Percentiles rank a stretch among this genome's conserved stretches.
phyloP scores from a whole-genome alignment of 2,797 vertebrate genomes.

The Tinamus major region DNA sequence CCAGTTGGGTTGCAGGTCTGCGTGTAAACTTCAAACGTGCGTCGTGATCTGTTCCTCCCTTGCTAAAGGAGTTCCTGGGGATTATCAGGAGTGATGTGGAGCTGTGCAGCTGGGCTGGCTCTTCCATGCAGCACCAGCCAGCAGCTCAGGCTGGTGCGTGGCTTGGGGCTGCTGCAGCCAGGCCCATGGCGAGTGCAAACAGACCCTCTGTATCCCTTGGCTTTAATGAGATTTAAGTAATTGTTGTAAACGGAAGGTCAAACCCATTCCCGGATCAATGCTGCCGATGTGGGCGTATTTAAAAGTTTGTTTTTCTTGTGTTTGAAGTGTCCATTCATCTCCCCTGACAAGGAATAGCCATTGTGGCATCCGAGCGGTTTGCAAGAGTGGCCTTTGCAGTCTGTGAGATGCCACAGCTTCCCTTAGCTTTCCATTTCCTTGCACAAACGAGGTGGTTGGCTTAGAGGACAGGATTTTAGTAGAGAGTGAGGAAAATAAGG shows the following conservation, averaged over 20 bases:
- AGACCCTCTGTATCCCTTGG: background rate
- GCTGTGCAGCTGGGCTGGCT: background rate
- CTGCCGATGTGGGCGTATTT: background rate
- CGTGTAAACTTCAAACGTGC: background rate
- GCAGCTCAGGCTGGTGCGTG: background rate
- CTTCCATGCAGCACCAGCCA: background rate
- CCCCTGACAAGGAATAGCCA: conserved; percentile 1
- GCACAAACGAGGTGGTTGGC: background rate
- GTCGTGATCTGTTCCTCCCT: background rate
- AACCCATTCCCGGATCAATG: conserved; percentile 8
- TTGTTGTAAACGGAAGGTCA: background rate
- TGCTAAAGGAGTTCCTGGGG: background rate
- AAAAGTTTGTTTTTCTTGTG: conserved; percentile 37
- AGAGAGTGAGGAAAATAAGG: background rate
- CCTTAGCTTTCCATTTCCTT: background rate
- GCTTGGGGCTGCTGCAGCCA: background rate
- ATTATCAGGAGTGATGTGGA: background rate
- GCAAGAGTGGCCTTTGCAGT: background rate
- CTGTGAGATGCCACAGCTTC: conserved; percentile 37
- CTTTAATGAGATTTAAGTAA: background rate
- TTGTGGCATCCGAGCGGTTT: background rate
- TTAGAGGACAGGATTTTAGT: background rate
- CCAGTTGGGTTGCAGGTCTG: background rate
- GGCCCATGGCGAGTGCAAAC: background rate
- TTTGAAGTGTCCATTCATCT: conserved; percentile 43